These are phyloP conservation scores for Apaloderma vittatum DNA, from an alignment of 2,113 vertebrate genomes.

Conservation along the genomic window DNA sequence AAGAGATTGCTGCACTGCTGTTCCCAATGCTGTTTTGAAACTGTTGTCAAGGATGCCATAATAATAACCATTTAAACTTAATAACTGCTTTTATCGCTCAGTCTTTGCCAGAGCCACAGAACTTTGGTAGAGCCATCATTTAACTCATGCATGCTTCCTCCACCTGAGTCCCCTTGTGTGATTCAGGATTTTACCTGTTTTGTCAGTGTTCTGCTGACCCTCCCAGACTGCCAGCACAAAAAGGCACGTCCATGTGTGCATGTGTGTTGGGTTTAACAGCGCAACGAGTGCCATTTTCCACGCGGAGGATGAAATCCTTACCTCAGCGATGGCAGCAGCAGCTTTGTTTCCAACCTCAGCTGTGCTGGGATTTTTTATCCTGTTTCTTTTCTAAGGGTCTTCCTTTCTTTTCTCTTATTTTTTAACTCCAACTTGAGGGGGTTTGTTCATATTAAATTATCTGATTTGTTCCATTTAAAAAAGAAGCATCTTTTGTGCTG, in stretches of 20 bases:
- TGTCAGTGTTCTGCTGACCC: neutral
- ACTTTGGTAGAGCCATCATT: neutral
- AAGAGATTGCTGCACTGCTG: neutral
- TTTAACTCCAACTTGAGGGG: neutral
- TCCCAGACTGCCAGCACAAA: neutral
- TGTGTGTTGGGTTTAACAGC: neutral
- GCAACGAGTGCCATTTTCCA: neutral
- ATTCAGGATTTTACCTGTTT: neutral
- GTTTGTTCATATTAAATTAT: neutral
- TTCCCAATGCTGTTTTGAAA: conserved; percentile 13
- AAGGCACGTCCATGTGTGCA: neutral
- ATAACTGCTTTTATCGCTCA: neutral
- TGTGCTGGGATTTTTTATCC: neutral
- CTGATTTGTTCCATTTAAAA: neutral
- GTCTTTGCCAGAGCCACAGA: neutral
- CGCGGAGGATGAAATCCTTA: neutral
- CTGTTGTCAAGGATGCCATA: conserved; percentile 25
- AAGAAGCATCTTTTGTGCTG: neutral
- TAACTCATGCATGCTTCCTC: fast-evolving
- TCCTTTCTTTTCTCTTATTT: neutral
- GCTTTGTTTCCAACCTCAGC: neutral
- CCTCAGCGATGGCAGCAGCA: neutral
- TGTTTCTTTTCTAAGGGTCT: neutral
- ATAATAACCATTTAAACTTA: neutral
- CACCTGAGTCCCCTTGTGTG: neutral